These are phyloP conservation scores for Ennomos erosarius DNA, from an alignment of 2,888 invertebrate species.

Conservation along the genomic window DNA sequence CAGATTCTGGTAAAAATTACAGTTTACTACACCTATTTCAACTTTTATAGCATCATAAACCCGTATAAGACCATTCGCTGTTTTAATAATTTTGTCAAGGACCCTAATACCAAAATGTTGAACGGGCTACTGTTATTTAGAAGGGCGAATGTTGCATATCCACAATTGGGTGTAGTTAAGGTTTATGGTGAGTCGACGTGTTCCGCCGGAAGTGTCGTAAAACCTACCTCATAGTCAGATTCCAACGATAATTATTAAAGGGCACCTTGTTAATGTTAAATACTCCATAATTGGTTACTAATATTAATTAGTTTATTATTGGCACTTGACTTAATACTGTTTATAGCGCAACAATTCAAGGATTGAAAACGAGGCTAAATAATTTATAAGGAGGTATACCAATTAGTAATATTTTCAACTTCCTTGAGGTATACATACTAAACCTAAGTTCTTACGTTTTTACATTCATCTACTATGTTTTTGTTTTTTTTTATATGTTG, in stretches of 20 bases:
- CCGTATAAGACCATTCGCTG: slow-evolving; percentile 60
- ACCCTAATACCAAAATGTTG: slow-evolving; percentile 61
- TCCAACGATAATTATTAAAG: slow-evolving; percentile 77
- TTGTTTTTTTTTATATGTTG: too few relatives aligned
- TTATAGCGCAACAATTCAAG: neutral
- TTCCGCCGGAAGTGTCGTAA: slow-evolving; percentile 77
- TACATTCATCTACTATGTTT: too few relatives aligned
- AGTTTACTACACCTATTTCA: slow-evolving; percentile 50
- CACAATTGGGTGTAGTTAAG: slow-evolving; percentile 60
- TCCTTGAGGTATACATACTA: too few relatives aligned
- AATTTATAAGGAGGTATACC: too few relatives aligned
- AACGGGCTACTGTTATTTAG: slow-evolving; percentile 66
- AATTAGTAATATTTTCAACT: too few relatives aligned
- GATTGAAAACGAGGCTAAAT: too few relatives aligned
- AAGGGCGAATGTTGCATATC: slow-evolving; percentile 62
- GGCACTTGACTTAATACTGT: slow-evolving; percentile 7
- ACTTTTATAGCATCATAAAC: slow-evolving; percentile 62
- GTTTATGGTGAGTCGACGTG: slow-evolving; percentile 67
- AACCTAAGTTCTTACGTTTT: too few relatives aligned
- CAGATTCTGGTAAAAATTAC: slow-evolving; percentile 45
- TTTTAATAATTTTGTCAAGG: slow-evolving; percentile 59
- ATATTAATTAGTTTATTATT: slow-evolving; percentile 65
- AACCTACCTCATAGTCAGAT: slow-evolving; percentile 70
- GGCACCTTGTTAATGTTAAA: slow-evolving; percentile 81
- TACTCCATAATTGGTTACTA: slow-evolving; percentile 72